These are phyloP conservation scores for Gymnobelideus leadbeateri DNA, from an alignment of 2,113 vertebrate genomes.

Conservation along the genomic window DNA sequence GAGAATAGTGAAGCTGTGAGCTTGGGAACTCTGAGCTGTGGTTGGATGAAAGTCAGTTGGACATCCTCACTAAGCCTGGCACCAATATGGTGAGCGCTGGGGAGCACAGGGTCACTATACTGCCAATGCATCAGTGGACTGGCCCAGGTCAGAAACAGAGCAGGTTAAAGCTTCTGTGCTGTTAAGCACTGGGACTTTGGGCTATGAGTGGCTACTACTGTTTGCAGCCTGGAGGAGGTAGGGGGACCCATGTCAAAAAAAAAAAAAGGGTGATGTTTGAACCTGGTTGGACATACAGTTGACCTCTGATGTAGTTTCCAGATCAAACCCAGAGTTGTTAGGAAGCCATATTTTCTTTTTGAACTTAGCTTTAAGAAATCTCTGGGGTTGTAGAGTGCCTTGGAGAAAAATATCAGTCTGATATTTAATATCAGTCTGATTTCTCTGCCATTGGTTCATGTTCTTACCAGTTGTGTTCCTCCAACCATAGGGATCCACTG, in stretches of 20 bases:
- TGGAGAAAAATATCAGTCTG: background rate
- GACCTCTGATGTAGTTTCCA: background rate
- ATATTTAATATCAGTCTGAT: background rate
- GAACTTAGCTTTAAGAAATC: background rate
- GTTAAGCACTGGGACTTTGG: background rate
- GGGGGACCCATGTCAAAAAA: background rate
- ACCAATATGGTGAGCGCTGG: background rate
- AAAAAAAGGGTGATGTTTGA: background rate
- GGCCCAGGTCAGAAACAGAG: background rate
- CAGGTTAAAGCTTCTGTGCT: background rate
- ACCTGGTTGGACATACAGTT: background rate
- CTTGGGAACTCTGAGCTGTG: background rate
- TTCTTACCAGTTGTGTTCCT: background rate
- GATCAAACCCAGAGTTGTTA: background rate
- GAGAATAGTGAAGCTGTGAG: background rate
- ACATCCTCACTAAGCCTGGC: background rate
- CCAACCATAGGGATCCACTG: background rate
- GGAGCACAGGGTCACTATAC: background rate
- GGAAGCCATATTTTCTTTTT: background rate
- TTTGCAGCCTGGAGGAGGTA: background rate
- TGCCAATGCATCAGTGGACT: background rate
- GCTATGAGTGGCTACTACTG: background rate
- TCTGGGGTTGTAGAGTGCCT: background rate
- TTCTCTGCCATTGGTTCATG: constrained; percentile 20
- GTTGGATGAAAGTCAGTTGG: background rate